Evolutionary conservation across 2,797 vertebrate species (phyloP), one percentile per base, ranked within the genome.

Genomic region (Rhinogobio ventralis): DNA sequence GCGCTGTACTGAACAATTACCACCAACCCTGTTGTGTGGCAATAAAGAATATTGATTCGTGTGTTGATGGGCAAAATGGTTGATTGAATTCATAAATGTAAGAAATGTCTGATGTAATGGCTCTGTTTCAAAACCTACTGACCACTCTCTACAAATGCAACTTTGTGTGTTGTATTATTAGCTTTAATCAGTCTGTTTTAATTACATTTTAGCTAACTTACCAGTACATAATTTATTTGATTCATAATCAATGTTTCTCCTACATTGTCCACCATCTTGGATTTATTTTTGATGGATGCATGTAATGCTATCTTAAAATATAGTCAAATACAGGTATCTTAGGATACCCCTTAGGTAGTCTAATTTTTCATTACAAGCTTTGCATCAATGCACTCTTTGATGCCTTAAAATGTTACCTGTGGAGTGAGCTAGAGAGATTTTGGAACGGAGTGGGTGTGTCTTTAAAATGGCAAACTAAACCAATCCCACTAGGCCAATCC

Each of bases 21-120:
- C 30, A 20, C 55, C 42, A 49, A n/a, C 69, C 28, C 57, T 62
- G 33, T 23, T 33, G 3, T 55, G 30, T 19, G 1, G 55, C 57
- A 64, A 14, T 82, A 82, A 66, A 74, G 8, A 25, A 9, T 49
- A 79, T 49, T 51, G 45, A 79, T 79, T 51, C 1, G 2, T 33
- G 7, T 36, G 10, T 42, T 53, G 66, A 81, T 1, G 11, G 57
- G 4, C n/a, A 57, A 57, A 71, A 28, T 36, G 28, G 13, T 82
- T 73, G 68, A 62, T 82, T 62, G 5, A 73, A 45, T 62, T 45
- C 25, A 45, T 73, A 82, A 62, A 73, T 36, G 78, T 51, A 36
- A 51, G 45, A 62, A 28, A 79, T 67, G 11, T 67, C 25, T 0
- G 7, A 14, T 79, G 13, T 49, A 42, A 28, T 76, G 74, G 33